Percentiles rank a stretch among this genome's conserved stretches.
Evolutionary conservation across 2,797 vertebrate genomes (phyloP).

Genomic region (Trematomus bernacchii): DNA sequence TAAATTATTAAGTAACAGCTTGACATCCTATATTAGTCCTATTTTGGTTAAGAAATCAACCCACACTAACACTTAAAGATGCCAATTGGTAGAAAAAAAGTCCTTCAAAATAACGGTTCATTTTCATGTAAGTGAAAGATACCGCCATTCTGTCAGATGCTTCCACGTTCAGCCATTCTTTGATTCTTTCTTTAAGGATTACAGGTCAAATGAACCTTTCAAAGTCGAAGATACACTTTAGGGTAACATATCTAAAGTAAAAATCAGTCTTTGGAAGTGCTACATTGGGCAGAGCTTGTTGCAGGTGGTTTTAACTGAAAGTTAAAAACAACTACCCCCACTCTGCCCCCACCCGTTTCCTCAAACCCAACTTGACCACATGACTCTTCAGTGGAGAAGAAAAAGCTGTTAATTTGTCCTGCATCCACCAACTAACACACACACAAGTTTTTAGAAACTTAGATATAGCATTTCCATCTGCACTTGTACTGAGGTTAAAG

Average conservation of each 20-base stretch:
- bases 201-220: neutral
- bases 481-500: slow-evolving; percentile 66
- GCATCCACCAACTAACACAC: slow-evolving; percentile 10
- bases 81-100: neutral
- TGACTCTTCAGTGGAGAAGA: slow-evolving; percentile 29
- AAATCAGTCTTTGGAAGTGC: neutral
- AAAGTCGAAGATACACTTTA: neutral
- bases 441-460: slow-evolving; percentile 27
- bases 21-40: too few species aligned
- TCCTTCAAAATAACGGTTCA: neutral
- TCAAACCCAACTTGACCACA: slow-evolving; percentile 74
- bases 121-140: neutral
- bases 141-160: neutral
- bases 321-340: slow-evolving; percentile 35
- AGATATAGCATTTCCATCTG: slow-evolving; percentile 51
- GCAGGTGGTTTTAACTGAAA: slow-evolving; percentile 70
- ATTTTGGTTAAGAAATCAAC: slow-evolving; percentile 12
- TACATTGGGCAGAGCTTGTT: slow-evolving; percentile 41
- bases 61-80: neutral
- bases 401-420: slow-evolving; percentile 52
- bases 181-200: neutral
- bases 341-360: slow-evolving; percentile 16
- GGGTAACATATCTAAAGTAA: neutral
- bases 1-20: neutral
- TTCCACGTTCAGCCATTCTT: neutral